phyloP scores from a whole-genome alignment of 1,140 invertebrate species.

The Zaprionus ornatus region DNA sequence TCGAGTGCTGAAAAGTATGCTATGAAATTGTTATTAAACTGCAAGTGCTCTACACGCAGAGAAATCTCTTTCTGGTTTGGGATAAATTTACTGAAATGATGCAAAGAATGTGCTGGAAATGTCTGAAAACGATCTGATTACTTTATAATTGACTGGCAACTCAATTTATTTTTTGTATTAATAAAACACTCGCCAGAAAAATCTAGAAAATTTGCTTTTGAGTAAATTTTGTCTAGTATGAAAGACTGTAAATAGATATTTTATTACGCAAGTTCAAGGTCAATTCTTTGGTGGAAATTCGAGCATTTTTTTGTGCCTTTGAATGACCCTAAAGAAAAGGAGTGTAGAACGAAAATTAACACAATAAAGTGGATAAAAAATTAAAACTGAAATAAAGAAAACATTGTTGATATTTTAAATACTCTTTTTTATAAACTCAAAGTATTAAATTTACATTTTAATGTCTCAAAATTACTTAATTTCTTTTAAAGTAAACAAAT shows the following conservation, averaged over 20 bases:
- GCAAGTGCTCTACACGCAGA: background rate
- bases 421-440: too few relatives aligned
- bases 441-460: too few relatives aligned
- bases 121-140: background rate
- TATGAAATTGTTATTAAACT: conserved; percentile 4
- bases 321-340: background rate
- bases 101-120: background rate
- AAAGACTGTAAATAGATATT: background rate
- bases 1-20: conserved; percentile 29
- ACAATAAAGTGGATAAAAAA: background rate
- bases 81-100: background rate
- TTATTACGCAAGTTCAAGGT: background rate
- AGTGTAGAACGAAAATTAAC: background rate
- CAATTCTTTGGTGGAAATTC: background rate
- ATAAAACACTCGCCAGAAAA: too few relatives aligned
- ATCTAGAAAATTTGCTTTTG: background rate
- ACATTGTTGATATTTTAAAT: background rate
- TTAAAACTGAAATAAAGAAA: background rate
- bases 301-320: background rate
- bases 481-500: background rate
- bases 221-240: background rate
- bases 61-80: background rate
- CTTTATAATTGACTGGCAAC: background rate
- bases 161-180: background rate
- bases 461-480: background rate